Evolutionary conservation across 2,888 invertebrate species (phyloP), one percentile per base, ranked within the genome.

Genomic region (Erebia epiphron): DNA sequence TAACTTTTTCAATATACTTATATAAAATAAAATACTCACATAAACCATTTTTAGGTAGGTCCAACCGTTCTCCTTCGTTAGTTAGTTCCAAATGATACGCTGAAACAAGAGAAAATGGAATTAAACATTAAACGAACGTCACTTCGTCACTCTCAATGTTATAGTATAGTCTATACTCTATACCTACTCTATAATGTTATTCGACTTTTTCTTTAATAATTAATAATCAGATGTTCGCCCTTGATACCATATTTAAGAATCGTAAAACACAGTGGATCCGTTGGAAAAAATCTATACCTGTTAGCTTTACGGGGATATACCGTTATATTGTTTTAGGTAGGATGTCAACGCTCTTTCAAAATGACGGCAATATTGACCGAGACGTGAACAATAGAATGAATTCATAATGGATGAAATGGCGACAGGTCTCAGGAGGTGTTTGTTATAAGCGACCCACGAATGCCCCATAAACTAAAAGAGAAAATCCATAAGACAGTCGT

Each of bases 11-110:
- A 56, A 52, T 35, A 46, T 13, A n/a, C n/a, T n/a, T n/a, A 52
- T 0, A 8, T 49, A 35, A 13, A 14, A 26, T 18, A 18, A 46
- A 5, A 21, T 71, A 78, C 78, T 79, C 70, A 79, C 78, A 60
- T 73, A 77, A 68, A 75, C 77, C 78, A 79, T 79, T 66, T 71
- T 73, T 35, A 35, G 35, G 35, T 35, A 35, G 35, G 35, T 26
- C 4, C 26, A 26, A 26, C 3, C 71, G 61, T n/a, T 18, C 0
- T 26, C 50, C n/a, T 57, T 60, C 21, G 16, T 13, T 46, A 7
- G 11, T 16, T 49, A 21, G 41, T 13, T 57, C 21, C 26, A 62
- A 46, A 57, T 18, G 50, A 62, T 52, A 46, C 71, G 43, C 72
- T 70, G 73, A 9, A 75, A 72, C 52, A 73, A 71, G 68, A 46